phyloP scores from a whole-genome alignment of 1,140 invertebrate species.

The Apis laboriosa region DNA sequence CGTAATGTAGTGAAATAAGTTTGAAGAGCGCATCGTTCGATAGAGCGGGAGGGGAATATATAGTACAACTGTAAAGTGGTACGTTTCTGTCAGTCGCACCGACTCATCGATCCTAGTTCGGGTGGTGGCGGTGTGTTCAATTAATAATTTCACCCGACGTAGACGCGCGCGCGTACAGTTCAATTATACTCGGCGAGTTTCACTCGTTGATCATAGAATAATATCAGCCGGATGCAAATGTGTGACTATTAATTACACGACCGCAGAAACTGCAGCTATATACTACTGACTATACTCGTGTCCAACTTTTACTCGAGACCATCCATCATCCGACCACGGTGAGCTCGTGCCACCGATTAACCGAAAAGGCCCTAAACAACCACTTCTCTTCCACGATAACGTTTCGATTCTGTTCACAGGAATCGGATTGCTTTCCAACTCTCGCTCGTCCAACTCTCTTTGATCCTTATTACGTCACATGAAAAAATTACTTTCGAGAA shows the following conservation, averaged over 20 bases:
- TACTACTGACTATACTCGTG: not conserved
- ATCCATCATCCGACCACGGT: conserved; percentile 7
- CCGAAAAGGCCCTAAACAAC: not conserved
- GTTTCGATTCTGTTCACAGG: not conserved
- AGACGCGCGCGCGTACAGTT: conserved; percentile 12
- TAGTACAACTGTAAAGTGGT: conserved; percentile 38
- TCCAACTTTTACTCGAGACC: conserved; percentile 30
- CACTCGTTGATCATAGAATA: conserved; percentile 50
- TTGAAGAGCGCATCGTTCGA: conserved; percentile 21
- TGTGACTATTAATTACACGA: conserved; percentile 50
- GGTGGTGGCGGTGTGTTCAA: conserved; percentile 12
- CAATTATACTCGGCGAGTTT: conserved; percentile 43
- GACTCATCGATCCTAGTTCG: conserved; percentile 41
- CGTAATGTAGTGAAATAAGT: not conserved
- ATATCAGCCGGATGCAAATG: conserved; percentile 46
- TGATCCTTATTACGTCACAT: too few relatives aligned
- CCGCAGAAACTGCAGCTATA: conserved; percentile 29
- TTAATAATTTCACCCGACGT: conserved; percentile 45
- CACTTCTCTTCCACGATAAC: not conserved
- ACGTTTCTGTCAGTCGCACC: conserved; percentile 40
- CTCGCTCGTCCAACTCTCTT: too few relatives aligned
- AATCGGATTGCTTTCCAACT: conserved; percentile 2
- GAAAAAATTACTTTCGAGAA: not conserved
- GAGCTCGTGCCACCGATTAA: not conserved
- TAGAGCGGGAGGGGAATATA: not conserved